Conservation (phyloP, 1,140 invertebrate species). For the Drosophila athabasca region DNA sequence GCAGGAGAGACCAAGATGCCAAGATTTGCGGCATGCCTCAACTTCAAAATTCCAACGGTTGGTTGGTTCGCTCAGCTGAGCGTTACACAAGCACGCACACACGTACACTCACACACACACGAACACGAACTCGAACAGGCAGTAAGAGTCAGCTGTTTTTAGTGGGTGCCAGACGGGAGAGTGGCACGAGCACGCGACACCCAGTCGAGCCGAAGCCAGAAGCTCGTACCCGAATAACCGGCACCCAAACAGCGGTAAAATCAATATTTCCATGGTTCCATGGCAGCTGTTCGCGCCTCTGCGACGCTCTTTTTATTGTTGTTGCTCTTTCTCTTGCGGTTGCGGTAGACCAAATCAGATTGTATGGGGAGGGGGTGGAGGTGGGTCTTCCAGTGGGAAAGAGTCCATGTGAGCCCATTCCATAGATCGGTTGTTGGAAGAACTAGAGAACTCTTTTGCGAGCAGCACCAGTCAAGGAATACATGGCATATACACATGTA, state of each 20-base stretch:
- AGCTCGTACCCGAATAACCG: constrained; percentile 10
- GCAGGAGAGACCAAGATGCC: constrained; percentile 4
- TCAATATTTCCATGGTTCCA: constrained; percentile 59
- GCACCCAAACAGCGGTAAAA: constrained; percentile 51
- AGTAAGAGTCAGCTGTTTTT: constrained; percentile 42
- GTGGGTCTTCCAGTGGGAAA: too few relatives aligned
- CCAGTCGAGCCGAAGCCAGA: too few relatives aligned
- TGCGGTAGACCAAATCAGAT: constrained; percentile 57
- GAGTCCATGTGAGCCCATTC: too few relatives aligned
- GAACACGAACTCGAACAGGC: constrained; percentile 1
- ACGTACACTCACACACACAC: constrained; percentile 17
- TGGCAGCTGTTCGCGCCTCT: constrained; percentile 58
- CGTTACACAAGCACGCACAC: constrained; percentile 40
- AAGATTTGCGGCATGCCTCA: constrained; percentile 27
- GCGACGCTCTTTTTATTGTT: constrained; percentile 14
- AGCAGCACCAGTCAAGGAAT: too few relatives aligned
- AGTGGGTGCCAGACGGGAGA: background rate
- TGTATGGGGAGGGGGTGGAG: background rate
- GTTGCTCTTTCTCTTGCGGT: constrained; percentile 1
- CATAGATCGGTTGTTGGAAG: too few relatives aligned
- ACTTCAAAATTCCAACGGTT: constrained; percentile 54
- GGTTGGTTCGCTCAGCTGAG: constrained; percentile 70
- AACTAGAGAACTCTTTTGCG: too few relatives aligned
- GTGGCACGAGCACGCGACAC: background rate
- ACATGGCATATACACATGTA: too few relatives aligned